phyloP scores from a whole-genome alignment of 2,113 vertebrate species.

The Xyliphius kryptos region DNA sequence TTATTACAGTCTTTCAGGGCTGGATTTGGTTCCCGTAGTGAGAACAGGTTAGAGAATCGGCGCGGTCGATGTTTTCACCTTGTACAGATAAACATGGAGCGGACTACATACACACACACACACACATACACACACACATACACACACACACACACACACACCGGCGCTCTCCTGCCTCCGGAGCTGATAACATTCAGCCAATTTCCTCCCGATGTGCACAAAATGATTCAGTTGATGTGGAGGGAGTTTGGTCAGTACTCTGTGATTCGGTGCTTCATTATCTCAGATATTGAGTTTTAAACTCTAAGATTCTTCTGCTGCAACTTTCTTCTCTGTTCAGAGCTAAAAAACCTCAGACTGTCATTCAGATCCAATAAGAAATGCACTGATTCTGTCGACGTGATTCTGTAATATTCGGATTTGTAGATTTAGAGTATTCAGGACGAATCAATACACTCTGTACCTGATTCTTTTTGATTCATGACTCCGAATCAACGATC shows the following conservation, averaged over 20 bases:
- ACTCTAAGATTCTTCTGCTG: conserved; percentile 21
- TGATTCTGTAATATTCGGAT: too few relatives aligned
- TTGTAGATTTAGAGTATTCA: too few relatives aligned
- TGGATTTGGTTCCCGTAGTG: background rate
- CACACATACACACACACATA: conserved; percentile 24
- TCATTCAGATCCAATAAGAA: too few relatives aligned
- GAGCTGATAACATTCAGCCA: conserved; percentile 59
- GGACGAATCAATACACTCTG: too few relatives aligned
- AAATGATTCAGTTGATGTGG: conserved; percentile 33
- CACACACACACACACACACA: conserved; percentile 48
- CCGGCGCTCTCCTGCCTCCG: conserved; percentile 44
- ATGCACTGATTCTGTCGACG: too few relatives aligned
- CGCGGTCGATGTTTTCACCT: background rate
- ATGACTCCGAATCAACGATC: too few relatives aligned
- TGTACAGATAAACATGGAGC: conserved; percentile 3
- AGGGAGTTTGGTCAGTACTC: conserved; percentile 12
- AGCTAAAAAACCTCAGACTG: background rate
- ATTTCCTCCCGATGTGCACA: conserved; percentile 55
- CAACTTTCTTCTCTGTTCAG: background rate
- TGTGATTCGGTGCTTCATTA: conserved; percentile 31
- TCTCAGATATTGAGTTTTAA: conserved; percentile 29
- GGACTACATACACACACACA: conserved; percentile 48
- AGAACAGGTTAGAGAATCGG: background rate
- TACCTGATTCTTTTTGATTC: too few relatives aligned
- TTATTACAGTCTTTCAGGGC: conserved; percentile 18